Evolutionary conservation across 2,113 vertebrate genomes (phyloP).

Genomic region (Sardina pilchardus): DNA sequence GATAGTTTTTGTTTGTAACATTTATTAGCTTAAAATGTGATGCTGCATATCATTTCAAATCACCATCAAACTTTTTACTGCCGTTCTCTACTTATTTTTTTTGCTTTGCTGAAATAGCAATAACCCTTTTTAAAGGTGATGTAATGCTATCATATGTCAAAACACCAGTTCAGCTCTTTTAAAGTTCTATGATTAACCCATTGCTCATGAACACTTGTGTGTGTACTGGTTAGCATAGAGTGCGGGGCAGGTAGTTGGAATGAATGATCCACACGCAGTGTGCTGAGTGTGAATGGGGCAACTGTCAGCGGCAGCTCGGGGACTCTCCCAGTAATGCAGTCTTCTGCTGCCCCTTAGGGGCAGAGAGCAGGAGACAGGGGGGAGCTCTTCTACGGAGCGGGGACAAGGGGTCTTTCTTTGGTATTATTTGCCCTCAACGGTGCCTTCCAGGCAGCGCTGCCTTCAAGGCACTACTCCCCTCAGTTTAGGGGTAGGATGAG

Average conservation of each 20-base stretch:
- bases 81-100: background rate
- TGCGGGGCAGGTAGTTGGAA: background rate
- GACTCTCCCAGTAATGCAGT: conserved; percentile 49
- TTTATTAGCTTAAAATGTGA: background rate
- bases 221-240: background rate
- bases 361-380: conserved; percentile 18
- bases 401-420: too few relatives aligned
- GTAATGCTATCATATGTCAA: background rate
- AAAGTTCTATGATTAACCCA: too few relatives aligned
- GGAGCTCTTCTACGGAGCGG: background rate
- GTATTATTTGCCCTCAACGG: too few relatives aligned
- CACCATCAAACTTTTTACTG: background rate
- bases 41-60: background rate
- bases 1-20: background rate
- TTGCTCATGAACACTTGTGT: background rate
- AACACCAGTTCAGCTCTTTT: background rate
- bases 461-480: too few relatives aligned
- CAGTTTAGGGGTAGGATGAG: too few relatives aligned
- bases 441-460: too few relatives aligned
- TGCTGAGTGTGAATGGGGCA: background rate
- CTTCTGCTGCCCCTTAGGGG: conserved; percentile 74
- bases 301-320: background rate
- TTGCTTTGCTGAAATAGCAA: background rate
- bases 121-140: background rate
- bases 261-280: background rate